Percentiles rank a stretch among this genome's conserved stretches.
phyloP scores from a whole-genome alignment of 2,797 vertebrate species.

The Nyctibius grandis region DNA sequence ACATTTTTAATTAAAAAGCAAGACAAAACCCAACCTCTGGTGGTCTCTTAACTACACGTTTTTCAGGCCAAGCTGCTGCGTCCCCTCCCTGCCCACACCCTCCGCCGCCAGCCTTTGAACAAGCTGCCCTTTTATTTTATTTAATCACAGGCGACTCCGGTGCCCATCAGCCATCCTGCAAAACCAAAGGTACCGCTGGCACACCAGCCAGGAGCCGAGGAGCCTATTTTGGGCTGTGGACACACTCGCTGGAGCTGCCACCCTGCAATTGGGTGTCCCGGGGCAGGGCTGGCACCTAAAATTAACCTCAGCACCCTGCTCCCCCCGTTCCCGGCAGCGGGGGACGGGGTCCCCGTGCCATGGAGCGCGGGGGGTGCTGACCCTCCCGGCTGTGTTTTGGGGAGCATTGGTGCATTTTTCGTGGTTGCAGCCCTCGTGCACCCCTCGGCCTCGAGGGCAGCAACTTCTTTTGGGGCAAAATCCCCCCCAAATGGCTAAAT shows the following conservation, averaged over 20 bases:
- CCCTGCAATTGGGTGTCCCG: neutral
- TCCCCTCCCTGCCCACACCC: neutral
- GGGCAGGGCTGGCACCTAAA: neutral
- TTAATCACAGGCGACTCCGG: conserved; percentile 16
- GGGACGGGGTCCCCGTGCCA: too few relatives aligned
- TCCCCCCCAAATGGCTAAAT: fast-evolving
- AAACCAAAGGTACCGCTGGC: neutral
- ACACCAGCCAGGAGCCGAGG: neutral
- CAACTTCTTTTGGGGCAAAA: neutral
- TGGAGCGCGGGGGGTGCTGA: too few relatives aligned
- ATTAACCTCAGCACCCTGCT: too few relatives aligned
- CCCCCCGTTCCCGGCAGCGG: too few relatives aligned
- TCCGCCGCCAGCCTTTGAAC: conserved; percentile 7
- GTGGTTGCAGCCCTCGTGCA: too few relatives aligned
- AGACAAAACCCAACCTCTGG: neutral
- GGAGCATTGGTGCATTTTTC: neutral
- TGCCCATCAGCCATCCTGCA: neutral
- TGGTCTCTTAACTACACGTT: neutral
- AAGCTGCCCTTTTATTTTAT: neutral
- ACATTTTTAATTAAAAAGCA: neutral
- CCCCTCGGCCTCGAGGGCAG: neutral
- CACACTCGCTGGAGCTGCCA: neutral
- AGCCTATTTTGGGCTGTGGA: neutral
- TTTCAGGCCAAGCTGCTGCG: neutral
- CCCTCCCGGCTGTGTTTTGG: neutral